These are phyloP conservation scores for Tribolium madens DNA, from an alignment of 1,140 invertebrate genomes.

Conservation along the genomic window DNA sequence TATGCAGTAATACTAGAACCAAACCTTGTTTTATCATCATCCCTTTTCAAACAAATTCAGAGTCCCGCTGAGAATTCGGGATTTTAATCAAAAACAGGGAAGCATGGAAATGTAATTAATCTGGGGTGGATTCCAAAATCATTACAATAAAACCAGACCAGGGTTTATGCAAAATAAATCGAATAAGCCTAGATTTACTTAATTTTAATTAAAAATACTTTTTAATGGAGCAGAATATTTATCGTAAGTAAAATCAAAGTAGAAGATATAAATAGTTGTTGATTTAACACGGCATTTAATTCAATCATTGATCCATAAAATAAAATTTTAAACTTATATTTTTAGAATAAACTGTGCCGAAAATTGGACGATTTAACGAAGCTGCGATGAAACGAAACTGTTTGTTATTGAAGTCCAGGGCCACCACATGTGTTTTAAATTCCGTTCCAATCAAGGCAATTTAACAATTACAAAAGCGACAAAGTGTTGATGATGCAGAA, in stretches of 20 bases:
- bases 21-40: not conserved
- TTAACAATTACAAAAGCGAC: conserved; percentile 39
- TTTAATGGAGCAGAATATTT: not conserved
- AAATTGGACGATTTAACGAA: conserved; percentile 9
- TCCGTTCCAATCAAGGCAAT: conserved; percentile 45
- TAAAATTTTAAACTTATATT: not conserved
- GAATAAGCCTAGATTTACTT: not conserved
- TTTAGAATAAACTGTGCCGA: conserved; percentile 23
- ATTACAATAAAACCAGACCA: not conserved
- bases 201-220: not conserved
- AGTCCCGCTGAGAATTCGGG: not conserved
- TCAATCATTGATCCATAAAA: conserved; percentile 3
- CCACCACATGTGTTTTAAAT: conserved; percentile 31
- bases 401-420: conserved; percentile 36
- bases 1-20: not conserved
- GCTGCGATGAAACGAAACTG: conserved; percentile 33
- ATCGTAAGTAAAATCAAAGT: not conserved
- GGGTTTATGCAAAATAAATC: not conserved
- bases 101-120: conserved; percentile 18
- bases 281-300: not conserved
- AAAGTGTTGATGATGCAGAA: conserved; percentile 19
- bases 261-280: not conserved
- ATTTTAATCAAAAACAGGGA: conserved; percentile 10
- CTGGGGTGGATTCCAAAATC: not conserved
- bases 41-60: conserved; percentile 19